Base-by-base conservation (phyloP, 53 echinoderm and acorn worm species). In the Echinometra lucunter region DNA sequence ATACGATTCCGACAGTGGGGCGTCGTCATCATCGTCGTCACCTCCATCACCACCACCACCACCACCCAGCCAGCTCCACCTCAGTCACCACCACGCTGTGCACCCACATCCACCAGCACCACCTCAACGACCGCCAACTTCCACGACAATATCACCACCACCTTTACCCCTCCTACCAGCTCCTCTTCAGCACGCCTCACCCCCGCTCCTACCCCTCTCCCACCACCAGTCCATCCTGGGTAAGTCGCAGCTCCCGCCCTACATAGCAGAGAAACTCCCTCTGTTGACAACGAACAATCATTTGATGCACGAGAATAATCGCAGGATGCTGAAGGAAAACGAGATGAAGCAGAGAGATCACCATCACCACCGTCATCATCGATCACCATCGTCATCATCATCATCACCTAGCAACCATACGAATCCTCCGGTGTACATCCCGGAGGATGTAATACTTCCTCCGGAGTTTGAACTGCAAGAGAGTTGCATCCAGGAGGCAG, bases 391-490 rank as follows among this genome's bases (percentile, higher is more conserved):
- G 60, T 23, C 60, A 63, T 66, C 90, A 90, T 63, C 91, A 13
- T 91, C 70, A 21, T 75, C 92, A 28, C 92, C 49, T 53, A 74
- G 80, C 92, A 91, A 91, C 91, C 92, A 85, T 37, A 8, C 94
- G 38, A 58, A 21, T 44, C 94, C 94, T 58, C 94, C 94, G 66
- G 94, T 94, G 55, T 94, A 94, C 94, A 97, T 97, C 69, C 96
- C 98, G 23, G 98, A 98, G 82, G 97, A 98, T 56, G 96, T 98
- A 18, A 94, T 93, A 66, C 95, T 98, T 25, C 98, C 98, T 4
- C 96, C 95, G 89, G 97, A 97, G 95, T 98, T 98, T 96, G 97
- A 97, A 92, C 96, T 98, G 57, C 96, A 96, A 9, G 97, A 98
- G 72, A 97, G 97, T 28, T 93, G 95, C 58, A 94, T 96, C 80